Conservation (phyloP, 1,140 invertebrate species). For the Pantala flavescens region DNA sequence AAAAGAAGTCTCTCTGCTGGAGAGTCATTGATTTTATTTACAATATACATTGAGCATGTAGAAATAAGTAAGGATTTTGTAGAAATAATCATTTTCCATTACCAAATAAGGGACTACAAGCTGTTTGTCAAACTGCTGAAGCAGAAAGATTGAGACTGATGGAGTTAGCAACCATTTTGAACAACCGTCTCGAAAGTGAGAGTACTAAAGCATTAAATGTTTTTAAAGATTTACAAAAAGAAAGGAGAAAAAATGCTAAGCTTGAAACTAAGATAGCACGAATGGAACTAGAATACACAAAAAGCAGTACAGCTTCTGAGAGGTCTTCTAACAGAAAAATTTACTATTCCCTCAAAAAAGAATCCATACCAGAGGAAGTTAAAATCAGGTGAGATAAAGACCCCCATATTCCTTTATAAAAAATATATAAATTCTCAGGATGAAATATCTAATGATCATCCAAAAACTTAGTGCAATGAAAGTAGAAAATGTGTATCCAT, state of each 20-base stretch:
- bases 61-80: too few relatives aligned
- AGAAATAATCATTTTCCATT: too few relatives aligned
- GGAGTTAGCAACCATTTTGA: constrained; percentile 35
- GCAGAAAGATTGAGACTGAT: constrained; percentile 42
- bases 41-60: too few relatives aligned
- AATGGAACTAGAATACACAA: constrained; percentile 29
- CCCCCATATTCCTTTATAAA: background rate
- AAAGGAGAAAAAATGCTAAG: constrained; percentile 29
- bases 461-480: too few relatives aligned
- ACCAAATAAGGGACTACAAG: constrained; percentile 18
- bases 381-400: constrained; percentile 18
- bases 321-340: constrained; percentile 17
- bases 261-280: constrained; percentile 32
- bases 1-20: too few relatives aligned
- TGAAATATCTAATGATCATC: too few relatives aligned
- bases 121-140: constrained; percentile 38
- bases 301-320: constrained; percentile 24
- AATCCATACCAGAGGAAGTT: constrained; percentile 12
- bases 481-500: too few relatives aligned
- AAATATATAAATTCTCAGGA: too few relatives aligned
- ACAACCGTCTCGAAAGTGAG: background rate
- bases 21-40: too few relatives aligned
- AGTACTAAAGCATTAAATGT: background rate
- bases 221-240: constrained; percentile 27
- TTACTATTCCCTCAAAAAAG: background rate